These are phyloP conservation scores for Zaprionus lineosus DNA, from an alignment of 2,888 invertebrate genomes.

Conservation along the genomic window DNA sequence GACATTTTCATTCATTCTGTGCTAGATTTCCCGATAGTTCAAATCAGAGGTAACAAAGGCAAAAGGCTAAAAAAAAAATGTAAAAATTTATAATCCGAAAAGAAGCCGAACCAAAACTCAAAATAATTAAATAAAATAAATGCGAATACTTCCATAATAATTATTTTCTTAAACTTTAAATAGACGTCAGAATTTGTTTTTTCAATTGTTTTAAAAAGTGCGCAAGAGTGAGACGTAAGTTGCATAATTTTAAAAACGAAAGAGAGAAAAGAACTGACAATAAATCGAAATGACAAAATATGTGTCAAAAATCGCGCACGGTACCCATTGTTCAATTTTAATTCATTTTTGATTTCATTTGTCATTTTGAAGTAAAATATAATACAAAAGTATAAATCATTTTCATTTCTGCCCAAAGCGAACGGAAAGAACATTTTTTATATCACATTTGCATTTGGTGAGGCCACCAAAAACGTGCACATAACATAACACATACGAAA, in stretches of 20 bases:
- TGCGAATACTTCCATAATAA: not conserved
- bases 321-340: too few relatives aligned
- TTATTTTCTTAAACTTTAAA: not conserved
- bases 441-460: too few relatives aligned
- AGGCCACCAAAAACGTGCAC: too few relatives aligned
- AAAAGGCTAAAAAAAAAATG: slow-evolving; percentile 12
- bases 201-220: slow-evolving; percentile 53
- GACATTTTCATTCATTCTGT: slow-evolving; percentile 79
- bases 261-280: slow-evolving; percentile 9
- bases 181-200: slow-evolving; percentile 26
- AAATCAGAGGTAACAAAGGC: slow-evolving; percentile 66
- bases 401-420: too few relatives aligned
- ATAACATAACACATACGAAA: too few relatives aligned
- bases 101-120: slow-evolving; percentile 18
- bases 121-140: slow-evolving; percentile 4
- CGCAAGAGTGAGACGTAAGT: slow-evolving; percentile 82
- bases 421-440: too few relatives aligned
- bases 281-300: slow-evolving; percentile 1
- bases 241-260: slow-evolving; percentile 55
- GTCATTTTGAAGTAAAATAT: too few relatives aligned
- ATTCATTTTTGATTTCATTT: too few relatives aligned
- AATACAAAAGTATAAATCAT: too few relatives aligned
- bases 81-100: slow-evolving; percentile 21
- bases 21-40: slow-evolving; percentile 80
- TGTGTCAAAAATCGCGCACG: too few relatives aligned